These are phyloP conservation scores for Glossophaga mutica DNA, from an alignment of 2,797 vertebrate species.

Conservation along the genomic window DNA sequence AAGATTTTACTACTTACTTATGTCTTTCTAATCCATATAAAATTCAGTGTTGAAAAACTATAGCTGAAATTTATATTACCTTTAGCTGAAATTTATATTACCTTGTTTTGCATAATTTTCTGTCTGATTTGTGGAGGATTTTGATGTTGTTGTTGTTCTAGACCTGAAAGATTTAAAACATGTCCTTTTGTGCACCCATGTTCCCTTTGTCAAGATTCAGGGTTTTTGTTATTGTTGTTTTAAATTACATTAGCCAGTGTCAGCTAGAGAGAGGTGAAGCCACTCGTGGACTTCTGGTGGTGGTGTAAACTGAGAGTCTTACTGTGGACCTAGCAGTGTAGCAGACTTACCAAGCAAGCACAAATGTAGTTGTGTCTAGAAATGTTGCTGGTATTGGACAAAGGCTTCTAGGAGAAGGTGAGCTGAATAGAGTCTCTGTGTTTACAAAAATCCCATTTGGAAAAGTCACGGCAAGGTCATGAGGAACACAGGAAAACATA, in stretches of 20 bases:
- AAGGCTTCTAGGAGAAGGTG: not conserved
- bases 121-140: not conserved
- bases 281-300: not conserved
- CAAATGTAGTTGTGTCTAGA: not conserved
- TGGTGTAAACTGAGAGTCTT: not conserved
- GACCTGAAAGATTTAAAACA: not conserved
- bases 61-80: not conserved
- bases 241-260: not conserved
- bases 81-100: not conserved
- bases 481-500: not conserved
- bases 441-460: not conserved
- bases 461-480: slow-evolving; percentile 1
- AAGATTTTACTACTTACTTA: not conserved
- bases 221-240: not conserved
- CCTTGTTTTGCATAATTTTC: not conserved
- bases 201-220: not conserved
- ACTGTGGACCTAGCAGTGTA: not conserved
- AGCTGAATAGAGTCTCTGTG: not conserved
- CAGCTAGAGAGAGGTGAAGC: not conserved
- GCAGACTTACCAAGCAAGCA: not conserved
- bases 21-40: not conserved
- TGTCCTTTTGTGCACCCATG: not conserved
- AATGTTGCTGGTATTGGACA: not conserved
- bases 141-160: not conserved
- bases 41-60: not conserved